Evolutionary conservation across 2,113 vertebrate species (phyloP).

Genomic region (Danio rerio): GRCz12tu NC_133189.1:9754001-9754500

Average conservation of each 20-base stretch:
- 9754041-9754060: too few relatives aligned
- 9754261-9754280: too few relatives aligned
- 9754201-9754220: not conserved
- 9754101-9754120: too few relatives aligned
- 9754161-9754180: conserved; percentile 2
- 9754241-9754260: not conserved
- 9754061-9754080: too few relatives aligned
- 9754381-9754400: not conserved
- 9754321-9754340: not conserved
- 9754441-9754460: not conserved
- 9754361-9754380: not conserved
- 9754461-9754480: not conserved
- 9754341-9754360: not conserved
- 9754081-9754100: too few relatives aligned
- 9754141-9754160: not conserved
- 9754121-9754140: too few relatives aligned
- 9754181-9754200: not conserved
- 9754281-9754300: not conserved
- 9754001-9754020: too few relatives aligned
- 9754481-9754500: not conserved
- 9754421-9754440: too few relatives aligned
- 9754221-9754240: not conserved
- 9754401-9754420: not conserved
- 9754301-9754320: not conserved
- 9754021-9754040: too few relatives aligned